Evolutionary conservation across 2,113 vertebrate species (phyloP).

Genomic region (Myotis lucifugus): DNA sequence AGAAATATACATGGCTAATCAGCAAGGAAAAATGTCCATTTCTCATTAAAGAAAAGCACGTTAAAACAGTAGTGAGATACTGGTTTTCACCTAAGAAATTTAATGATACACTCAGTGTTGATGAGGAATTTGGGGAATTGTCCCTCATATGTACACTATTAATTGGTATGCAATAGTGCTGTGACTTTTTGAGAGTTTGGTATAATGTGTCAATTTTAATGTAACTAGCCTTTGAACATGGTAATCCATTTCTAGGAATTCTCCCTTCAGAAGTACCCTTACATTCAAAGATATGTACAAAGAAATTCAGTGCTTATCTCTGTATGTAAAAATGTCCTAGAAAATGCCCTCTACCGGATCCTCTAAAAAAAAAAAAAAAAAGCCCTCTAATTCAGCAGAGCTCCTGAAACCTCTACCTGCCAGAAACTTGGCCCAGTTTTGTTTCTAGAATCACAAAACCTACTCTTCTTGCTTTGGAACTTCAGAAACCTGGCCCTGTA

Average conservation of each 20-base stretch:
- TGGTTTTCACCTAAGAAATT: background rate
- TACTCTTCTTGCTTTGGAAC: conserved; percentile 38
- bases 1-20: background rate
- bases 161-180: background rate
- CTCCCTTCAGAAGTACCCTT: background rate
- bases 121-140: background rate
- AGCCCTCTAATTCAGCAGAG: conserved; percentile 50
- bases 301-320: background rate
- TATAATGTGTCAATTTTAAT: background rate
- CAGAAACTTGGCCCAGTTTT: conserved; percentile 53
- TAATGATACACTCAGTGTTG: background rate
- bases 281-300: background rate
- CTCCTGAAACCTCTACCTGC: background rate
- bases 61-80: background rate
- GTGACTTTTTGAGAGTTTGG: background rate
- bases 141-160: background rate
- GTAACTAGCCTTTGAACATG: background rate
- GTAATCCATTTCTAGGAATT: background rate
- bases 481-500: conserved; percentile 58
- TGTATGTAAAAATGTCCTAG: conserved; percentile 39
- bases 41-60: background rate
- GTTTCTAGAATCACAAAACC: conserved; percentile 67
- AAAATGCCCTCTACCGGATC: conserved; percentile 42
- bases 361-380: conserved; percentile 32
- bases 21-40: background rate